A percentile compares a stretch with the other conserved stretches of the same genome.
phyloP scores from a whole-genome alignment of 2,888 invertebrate genomes.

The Hermaeophaga mercurialis region DNA sequence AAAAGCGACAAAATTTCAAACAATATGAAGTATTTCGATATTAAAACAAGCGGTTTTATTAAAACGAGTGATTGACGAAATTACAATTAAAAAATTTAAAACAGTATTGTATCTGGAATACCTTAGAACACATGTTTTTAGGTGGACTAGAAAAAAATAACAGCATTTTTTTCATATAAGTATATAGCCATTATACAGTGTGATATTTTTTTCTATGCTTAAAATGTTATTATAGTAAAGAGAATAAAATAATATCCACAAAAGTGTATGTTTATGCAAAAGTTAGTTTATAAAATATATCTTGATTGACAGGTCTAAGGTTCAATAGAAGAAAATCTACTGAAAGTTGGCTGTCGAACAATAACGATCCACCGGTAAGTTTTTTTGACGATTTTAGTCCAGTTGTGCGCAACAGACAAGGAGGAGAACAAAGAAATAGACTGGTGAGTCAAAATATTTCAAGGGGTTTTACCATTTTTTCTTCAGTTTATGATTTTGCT shows the following conservation, averaged over 20 bases:
- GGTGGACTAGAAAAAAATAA: too few relatives aligned
- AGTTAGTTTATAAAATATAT: too few relatives aligned
- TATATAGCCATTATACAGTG: too few relatives aligned
- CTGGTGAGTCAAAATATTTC: slow-evolving; percentile 43
- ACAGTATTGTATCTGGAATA: too few relatives aligned
- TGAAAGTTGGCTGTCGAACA: slow-evolving; percentile 47
- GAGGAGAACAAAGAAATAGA: slow-evolving; percentile 47
- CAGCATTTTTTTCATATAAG: too few relatives aligned
- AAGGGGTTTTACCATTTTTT: too few relatives aligned
- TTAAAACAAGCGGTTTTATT: slow-evolving; percentile 8
- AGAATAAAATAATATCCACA: too few relatives aligned
- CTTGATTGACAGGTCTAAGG: background rate
- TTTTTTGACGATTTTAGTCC: slow-evolving; percentile 31
- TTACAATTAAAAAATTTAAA: background rate
- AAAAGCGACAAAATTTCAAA: slow-evolving; percentile 29
- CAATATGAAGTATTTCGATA: slow-evolving; percentile 32
- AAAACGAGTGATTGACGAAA: background rate
- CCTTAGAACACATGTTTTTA: too few relatives aligned
- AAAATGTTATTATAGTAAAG: too few relatives aligned
- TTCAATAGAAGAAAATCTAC: slow-evolving; percentile 45
- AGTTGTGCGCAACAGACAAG: slow-evolving; percentile 38
- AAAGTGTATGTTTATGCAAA: too few relatives aligned
- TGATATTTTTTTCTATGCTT: too few relatives aligned
- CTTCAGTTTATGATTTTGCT: too few relatives aligned
- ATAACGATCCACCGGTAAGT: slow-evolving; percentile 35